Evolutionary conservation across 2,113 vertebrate species (phyloP).

Genomic region (Entosphenus tridentatus): DNA sequence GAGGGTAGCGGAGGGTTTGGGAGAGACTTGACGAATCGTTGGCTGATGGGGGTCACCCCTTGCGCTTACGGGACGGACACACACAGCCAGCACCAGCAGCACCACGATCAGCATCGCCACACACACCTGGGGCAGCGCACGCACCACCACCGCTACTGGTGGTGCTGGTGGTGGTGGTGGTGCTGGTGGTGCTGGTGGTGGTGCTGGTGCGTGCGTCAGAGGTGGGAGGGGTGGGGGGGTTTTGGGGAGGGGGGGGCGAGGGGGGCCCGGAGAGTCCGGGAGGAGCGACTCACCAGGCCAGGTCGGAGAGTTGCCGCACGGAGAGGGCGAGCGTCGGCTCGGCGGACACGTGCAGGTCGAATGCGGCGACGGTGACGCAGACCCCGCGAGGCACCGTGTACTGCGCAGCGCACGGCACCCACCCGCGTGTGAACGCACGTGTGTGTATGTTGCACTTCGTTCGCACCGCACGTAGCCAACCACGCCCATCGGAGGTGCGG

Average conservation of each 20-base stretch:
- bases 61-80: not conserved
- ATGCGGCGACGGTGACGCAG: not conserved
- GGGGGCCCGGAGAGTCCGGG: not conserved
- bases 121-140: too few relatives aligned
- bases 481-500: too few relatives aligned
- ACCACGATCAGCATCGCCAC: too few relatives aligned
- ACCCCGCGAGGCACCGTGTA: conserved; percentile 6
- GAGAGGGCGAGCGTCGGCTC: not conserved
- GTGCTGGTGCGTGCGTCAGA: not conserved
- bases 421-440: too few relatives aligned
- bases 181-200: too few relatives aligned
- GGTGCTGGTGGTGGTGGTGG: too few relatives aligned
- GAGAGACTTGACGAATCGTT: not conserved
- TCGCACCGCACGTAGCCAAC: too few relatives aligned
- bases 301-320: conserved; percentile 3
- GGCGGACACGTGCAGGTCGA: conserved; percentile 7
- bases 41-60: not conserved
- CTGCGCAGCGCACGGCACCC: not conserved
- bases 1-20: too few relatives aligned
- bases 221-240: not conserved
- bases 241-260: not conserved
- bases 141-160: too few relatives aligned
- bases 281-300: conserved; percentile 6
- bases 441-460: too few relatives aligned
- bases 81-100: not conserved